Evolutionary conservation across 2,113 vertebrate genomes (phyloP), one percentile per base, ranked within the genome.

Genomic region (Ammodytes marinus): DNA sequence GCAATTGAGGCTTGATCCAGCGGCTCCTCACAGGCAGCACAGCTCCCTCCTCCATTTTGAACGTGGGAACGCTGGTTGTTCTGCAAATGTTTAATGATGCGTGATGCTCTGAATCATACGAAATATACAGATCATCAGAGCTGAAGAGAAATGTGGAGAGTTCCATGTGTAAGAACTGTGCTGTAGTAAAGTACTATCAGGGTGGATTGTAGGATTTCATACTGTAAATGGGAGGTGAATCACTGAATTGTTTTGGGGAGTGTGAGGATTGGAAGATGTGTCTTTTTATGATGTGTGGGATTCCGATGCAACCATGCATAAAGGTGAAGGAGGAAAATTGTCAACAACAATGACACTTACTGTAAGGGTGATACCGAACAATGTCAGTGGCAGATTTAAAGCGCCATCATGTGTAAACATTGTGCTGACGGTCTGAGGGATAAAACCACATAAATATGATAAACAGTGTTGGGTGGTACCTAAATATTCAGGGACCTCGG

Each of bases 41-140:
- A 66, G 73, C 88, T 88, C 83, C 71, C 89, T 89, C 84, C 83
- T 92, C 90, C 91, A 81, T 88, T 90, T 91, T 83, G 67, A 87
- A 85, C 59, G 49, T 82, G 72, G 79, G 52, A 82, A 74, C 15
- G 43, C 49, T 52, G 77, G 82, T 87, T 75, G 73, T 84, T 65
- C 69, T 71, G 63, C 82, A 77, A 75, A 87, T 85, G 82, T 80
- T 83, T 83, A 80, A 87, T 77, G 89, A 92, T 63, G 46, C 72
- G 5, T 10, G 53, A 77, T 60, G 80, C 57, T 81, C 46, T 8
- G 77, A 78, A 65, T 81, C 74, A 77, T 9, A 58, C 40, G 70
- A 82, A 74, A 75, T 13, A 52, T 19, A 74, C 73, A 71, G 78
- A 83, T 84, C 66, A 79, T 78, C 60, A 37, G 49, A 83, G 88